phyloP scores from a whole-genome alignment of 2,113 vertebrate genomes.

The Spermophilus dauricus region DNA sequence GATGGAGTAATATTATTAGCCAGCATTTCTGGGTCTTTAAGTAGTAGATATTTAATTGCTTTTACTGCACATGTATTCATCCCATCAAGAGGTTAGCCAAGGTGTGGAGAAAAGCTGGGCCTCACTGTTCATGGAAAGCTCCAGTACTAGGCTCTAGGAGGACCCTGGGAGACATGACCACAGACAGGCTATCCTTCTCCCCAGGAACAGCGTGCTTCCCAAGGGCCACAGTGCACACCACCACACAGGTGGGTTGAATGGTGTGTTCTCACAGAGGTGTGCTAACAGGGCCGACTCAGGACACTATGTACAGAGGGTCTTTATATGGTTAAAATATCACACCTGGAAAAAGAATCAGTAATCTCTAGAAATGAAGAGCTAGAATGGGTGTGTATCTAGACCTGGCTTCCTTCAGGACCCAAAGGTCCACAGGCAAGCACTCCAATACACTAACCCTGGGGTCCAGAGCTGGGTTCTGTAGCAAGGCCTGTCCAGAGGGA shows the following conservation, averaged over 20 bases:
- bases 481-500: background rate
- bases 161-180: background rate
- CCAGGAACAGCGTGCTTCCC: background rate
- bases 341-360: background rate
- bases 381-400: rapidly evolving
- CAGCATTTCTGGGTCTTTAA: background rate
- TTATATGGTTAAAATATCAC: background rate
- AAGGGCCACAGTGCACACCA: background rate
- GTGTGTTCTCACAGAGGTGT: background rate
- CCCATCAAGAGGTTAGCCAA: background rate
- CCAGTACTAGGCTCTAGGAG: background rate
- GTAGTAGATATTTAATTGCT: background rate
- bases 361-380: background rate
- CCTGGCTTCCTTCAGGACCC: background rate
- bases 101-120: background rate
- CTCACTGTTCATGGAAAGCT: background rate
- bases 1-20: background rate
- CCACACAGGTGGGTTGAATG: background rate
- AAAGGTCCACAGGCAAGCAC: background rate
- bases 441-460: background rate
- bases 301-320: background rate
- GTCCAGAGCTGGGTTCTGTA: background rate
- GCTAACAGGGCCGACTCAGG: background rate
- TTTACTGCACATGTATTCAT: background rate
- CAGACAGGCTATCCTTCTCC: background rate